Percentiles rank a stretch among this genome's conserved stretches.
Conservation (phyloP, 1,140 invertebrate genomes). For the Psix sp. region DNA sequence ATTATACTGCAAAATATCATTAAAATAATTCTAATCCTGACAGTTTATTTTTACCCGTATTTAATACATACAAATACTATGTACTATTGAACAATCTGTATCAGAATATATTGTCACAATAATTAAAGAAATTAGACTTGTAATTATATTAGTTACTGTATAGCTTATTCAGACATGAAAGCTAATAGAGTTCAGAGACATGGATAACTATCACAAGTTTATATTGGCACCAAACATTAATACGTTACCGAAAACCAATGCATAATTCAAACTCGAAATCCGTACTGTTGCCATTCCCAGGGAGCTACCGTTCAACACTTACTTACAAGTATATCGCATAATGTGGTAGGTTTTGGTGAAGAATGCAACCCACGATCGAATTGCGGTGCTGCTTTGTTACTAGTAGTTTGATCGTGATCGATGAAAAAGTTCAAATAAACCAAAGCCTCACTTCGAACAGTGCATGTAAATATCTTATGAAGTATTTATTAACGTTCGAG, state of each 20-base stretch:
- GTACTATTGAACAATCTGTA: too few species aligned
- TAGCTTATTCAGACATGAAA: too few species aligned
- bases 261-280: slow-evolving; percentile 70
- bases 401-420: slow-evolving; percentile 47
- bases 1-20: too few species aligned
- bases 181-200: slow-evolving; percentile 10
- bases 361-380: slow-evolving; percentile 44
- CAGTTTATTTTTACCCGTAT: too few species aligned
- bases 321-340: slow-evolving; percentile 58
- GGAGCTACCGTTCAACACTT: slow-evolving; percentile 51
- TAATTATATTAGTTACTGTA: too few species aligned
- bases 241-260: slow-evolving; percentile 56
- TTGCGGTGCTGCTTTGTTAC: slow-evolving; percentile 32
- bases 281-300: slow-evolving; percentile 39
- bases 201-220: slow-evolving; percentile 22
- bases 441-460: slow-evolving; percentile 6
- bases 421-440: slow-evolving; percentile 48
- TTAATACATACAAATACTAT: too few species aligned
- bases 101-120: too few species aligned
- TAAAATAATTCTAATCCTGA: too few species aligned
- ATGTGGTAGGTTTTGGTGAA: slow-evolving; percentile 44
- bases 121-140: too few species aligned
- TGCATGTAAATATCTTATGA: slow-evolving; percentile 26
- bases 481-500: slow-evolving; percentile 62
- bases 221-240: slow-evolving; percentile 55